Conservation (phyloP, 2,113 vertebrate species). For the Nothoprocta pentlandii region DNA sequence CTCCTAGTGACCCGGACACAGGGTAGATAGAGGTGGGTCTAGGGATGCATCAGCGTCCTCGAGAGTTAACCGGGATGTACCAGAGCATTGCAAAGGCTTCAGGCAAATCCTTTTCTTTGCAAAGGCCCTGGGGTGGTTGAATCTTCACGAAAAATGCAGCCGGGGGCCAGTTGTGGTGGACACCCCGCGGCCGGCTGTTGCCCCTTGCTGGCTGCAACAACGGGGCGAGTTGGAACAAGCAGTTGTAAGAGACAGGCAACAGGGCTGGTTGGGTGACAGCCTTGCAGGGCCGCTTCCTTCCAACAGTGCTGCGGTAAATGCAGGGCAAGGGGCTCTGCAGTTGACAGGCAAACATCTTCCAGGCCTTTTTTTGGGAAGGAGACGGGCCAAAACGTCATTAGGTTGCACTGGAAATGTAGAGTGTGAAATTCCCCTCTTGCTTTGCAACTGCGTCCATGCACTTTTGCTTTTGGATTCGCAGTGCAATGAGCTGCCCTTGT, state of each 20-base stretch:
- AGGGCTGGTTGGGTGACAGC: no score
- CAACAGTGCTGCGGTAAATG: background rate
- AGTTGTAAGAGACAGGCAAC: background rate
- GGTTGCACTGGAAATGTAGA: background rate
- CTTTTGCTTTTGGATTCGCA: background rate
- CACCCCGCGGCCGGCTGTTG: background rate
- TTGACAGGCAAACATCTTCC: background rate
- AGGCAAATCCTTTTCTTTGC: background rate
- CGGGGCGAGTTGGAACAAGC: background rate
- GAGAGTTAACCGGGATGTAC: background rate
- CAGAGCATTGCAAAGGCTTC: rapidly evolving
- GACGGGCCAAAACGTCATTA: background rate
- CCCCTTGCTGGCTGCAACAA: background rate
- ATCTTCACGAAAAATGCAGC: background rate
- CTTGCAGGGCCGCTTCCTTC: background rate
- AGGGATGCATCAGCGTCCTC: background rate
- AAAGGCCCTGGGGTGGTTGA: background rate
- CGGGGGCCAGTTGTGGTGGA: background rate
- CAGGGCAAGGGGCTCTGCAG: background rate
- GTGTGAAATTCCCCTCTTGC: background rate
- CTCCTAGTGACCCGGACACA: background rate
- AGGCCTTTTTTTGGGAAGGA: background rate
- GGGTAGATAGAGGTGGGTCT: background rate
- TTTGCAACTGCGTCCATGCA: background rate
- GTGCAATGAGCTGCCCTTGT: background rate